These are phyloP conservation scores for Cheiracanthium punctorium DNA, from an alignment of 2,888 invertebrate genomes.

Conservation along the genomic window DNA sequence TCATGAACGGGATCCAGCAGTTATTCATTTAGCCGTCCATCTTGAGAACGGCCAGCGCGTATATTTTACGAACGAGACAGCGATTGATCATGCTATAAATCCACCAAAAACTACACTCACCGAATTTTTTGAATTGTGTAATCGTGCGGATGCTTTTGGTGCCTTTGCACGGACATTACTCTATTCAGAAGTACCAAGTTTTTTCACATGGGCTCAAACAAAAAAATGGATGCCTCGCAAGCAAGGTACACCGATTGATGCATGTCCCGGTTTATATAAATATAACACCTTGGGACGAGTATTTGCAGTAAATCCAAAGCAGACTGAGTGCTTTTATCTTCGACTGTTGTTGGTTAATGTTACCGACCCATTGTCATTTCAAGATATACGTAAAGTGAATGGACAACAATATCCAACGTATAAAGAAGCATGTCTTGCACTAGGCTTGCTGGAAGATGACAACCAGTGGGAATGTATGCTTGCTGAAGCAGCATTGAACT, in stretches of 20 bases:
- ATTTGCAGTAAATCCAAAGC: neutral
- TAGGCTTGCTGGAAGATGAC: constrained; percentile 42
- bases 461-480: constrained; percentile 30
- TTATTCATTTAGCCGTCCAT: constrained; percentile 28
- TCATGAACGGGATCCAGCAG: constrained; percentile 39
- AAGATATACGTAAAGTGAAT: neutral
- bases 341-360: constrained; percentile 12
- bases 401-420: neutral
- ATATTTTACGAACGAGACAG: neutral
- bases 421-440: constrained; percentile 24
- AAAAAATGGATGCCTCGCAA: constrained; percentile 64
- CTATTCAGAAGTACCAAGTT: no score
- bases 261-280: neutral
- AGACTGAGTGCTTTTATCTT: constrained; percentile 18
- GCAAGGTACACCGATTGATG: constrained; percentile 24
- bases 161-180: no score
- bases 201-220: no score
- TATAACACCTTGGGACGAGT: neutral
- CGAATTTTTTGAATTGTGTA: no score
- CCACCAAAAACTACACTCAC: no score
- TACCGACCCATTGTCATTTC: constrained; percentile 3
- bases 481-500: constrained; percentile 44
- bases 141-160: no score
- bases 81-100: neutral
- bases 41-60: constrained; percentile 65